Conservation (phyloP, 2,797 vertebrate species). For the Sebastes diploproa region DNA sequence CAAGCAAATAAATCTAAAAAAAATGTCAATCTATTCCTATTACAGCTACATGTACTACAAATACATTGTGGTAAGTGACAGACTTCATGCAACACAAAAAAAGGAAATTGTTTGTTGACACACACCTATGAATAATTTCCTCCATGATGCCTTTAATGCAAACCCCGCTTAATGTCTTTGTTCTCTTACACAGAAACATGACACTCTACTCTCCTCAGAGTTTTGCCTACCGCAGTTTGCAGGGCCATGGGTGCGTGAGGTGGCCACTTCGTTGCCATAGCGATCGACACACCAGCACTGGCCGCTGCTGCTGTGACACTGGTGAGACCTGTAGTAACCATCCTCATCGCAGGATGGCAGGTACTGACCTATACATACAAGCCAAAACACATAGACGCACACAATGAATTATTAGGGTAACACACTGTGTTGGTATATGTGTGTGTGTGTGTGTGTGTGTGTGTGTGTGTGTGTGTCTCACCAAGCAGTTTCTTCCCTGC, state of each 20-base stretch:
- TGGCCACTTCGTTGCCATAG: conserved; percentile 89
- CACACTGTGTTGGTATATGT: not conserved
- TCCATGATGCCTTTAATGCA: not conserved
- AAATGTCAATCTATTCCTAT: not conserved
- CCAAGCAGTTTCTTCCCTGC: conserved; percentile 83
- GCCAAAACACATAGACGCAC: conserved; percentile 43
- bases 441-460: not conserved
- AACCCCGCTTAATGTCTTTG: not conserved
- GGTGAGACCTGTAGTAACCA: conserved; percentile 87
- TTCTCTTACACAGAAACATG: not conserved
- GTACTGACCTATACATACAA: conserved; percentile 76
- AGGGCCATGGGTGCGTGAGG: conserved; percentile 83
- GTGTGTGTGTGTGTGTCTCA: conserved; percentile 51
- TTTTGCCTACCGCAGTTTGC: conserved; percentile 79
- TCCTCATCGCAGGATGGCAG: conserved; percentile 90
- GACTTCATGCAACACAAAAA: not conserved
- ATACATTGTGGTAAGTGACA: not conserved
- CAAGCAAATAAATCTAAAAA: not conserved
- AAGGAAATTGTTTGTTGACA: not conserved
- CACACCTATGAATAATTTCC: not conserved
- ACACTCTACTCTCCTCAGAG: not conserved
- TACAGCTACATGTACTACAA: not conserved
- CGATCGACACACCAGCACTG: conserved; percentile 96
- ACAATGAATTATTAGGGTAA: not conserved
- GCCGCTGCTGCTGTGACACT: conserved; percentile 88